Base-by-base conservation (phyloP, 2,888 invertebrate genomes). In the Scelioninae gen. 2 region DNA sequence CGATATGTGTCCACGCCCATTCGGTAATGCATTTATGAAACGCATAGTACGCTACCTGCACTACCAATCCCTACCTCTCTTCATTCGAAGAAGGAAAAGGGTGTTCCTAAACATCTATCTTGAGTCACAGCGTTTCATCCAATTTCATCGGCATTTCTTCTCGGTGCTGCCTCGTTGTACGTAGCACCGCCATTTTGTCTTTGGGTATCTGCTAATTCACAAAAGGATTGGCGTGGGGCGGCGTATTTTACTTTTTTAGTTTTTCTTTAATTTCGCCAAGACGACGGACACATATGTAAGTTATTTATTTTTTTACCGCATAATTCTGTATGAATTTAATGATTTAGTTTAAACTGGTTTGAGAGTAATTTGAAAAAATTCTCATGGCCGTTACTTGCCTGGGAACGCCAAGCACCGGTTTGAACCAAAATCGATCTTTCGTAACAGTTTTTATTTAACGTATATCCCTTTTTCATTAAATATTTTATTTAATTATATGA, bases 221-320 rank as follows among this genome's bases (percentile, higher is more conserved):
- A 61, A 48, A 64, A 73, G 46, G 53, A 57, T 69, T 73, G 69
- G 73, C 76, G 76, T 76, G 61, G 57, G 53, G 61, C 22, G 43
- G 45, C 53, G 48, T 35, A 52, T 71, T 72, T 69, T 65, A 50
- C 52, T 52, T 69, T 72, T 76, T 76, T 76, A 65, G 72, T 76
- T 76, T 75, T 72, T 41, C 50, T 74, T 76, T 74, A 72, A 72
- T 72, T 74, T 76, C 76, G 68, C 69, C 69, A 72, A 74, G 55
- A 74, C 74, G 76, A 61, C 76, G 72, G 65, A 69, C 61, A 41
- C 72, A 74, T 76, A 74, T 50, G 74, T 76, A 76, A 76, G 74
- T 73, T 43, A 37, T 10, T 28, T 11, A 0, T 41, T 33, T 43
- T 41, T 45, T 15, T 6, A 2, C 0, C 13, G 13, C 10, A n/a